A percentile compares a stretch with the other conserved stretches of the same genome.
phyloP scores from a whole-genome alignment of 2,888 invertebrate genomes.

The Atethmia centrago region DNA sequence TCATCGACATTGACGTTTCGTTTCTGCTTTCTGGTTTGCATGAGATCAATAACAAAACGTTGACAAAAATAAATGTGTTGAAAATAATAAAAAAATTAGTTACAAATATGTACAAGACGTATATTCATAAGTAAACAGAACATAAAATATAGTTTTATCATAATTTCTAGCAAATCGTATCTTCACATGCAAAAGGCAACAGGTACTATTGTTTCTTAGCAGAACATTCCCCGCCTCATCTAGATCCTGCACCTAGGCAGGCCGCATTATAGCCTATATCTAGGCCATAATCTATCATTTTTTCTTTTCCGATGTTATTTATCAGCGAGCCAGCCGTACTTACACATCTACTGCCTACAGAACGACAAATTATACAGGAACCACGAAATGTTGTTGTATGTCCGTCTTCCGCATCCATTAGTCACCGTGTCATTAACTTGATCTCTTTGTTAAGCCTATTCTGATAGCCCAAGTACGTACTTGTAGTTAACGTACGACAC shows the following conservation, averaged over 20 bases:
- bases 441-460: background rate
- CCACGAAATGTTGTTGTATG: too few species aligned
- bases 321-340: background rate
- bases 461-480: background rate
- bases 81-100: background rate
- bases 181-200: background rate
- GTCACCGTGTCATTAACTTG: background rate
- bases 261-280: too few species aligned
- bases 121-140: background rate
- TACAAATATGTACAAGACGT: background rate
- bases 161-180: too few species aligned
- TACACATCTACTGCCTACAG: background rate
- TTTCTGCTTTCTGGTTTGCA: slow-evolving; percentile 17
- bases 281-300: background rate
- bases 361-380: background rate
- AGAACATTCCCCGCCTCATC: background rate
- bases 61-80: background rate
- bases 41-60: background rate
- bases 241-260: background rate
- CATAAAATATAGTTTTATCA: background rate
- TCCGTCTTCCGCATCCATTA: slow-evolving; percentile 2
- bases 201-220: background rate
- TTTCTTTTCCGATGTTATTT: slow-evolving; percentile 2
- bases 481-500: background rate
- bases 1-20: slow-evolving; percentile 57